Percentiles rank a stretch among this genome's conserved stretches.
These are phyloP conservation scores for Osmerus mordax DNA, from an alignment of 2,113 vertebrate genomes.

Conservation along the genomic window DNA sequence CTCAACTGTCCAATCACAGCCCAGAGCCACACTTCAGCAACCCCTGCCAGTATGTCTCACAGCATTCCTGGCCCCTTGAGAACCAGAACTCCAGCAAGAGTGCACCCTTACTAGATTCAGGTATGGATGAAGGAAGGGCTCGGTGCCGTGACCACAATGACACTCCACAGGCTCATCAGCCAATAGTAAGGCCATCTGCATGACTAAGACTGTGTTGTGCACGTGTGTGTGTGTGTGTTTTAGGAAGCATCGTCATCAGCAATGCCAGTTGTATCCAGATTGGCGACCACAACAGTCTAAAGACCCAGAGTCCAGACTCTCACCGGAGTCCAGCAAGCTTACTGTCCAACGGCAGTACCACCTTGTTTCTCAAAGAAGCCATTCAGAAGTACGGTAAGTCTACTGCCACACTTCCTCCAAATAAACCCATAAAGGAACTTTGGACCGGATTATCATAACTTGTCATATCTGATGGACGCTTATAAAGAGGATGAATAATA, in stretches of 20 bases:
- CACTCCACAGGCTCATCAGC: background rate
- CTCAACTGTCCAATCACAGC: background rate
- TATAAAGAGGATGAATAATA: too few relatives aligned
- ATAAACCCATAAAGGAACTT: background rate
- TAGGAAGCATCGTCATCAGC: constrained; percentile 56
- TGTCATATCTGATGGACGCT: too few relatives aligned
- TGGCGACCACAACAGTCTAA: constrained; percentile 70
- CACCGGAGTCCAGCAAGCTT: constrained; percentile 15
- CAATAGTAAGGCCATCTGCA: background rate
- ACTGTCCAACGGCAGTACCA: background rate
- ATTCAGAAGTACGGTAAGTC: constrained; percentile 68
- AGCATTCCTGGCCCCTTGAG: constrained; percentile 32
- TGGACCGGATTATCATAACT: too few relatives aligned
- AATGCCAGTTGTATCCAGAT: constrained; percentile 73
- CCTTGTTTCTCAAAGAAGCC: constrained; percentile 49
- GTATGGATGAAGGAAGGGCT: constrained; percentile 30
- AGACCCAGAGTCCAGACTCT: constrained; percentile 39
- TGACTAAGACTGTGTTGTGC: background rate
- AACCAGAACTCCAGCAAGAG: constrained; percentile 38
- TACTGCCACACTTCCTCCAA: too few relatives aligned
- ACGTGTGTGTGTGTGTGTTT: constrained; percentile 7
- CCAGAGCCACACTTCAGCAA: constrained; percentile 36
- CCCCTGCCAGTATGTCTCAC: constrained; percentile 19
- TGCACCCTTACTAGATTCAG: constrained; percentile 42
- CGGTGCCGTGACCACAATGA: background rate